phyloP scores from a whole-genome alignment of 2,113 vertebrate species.

The Silurus meridionalis region DNA sequence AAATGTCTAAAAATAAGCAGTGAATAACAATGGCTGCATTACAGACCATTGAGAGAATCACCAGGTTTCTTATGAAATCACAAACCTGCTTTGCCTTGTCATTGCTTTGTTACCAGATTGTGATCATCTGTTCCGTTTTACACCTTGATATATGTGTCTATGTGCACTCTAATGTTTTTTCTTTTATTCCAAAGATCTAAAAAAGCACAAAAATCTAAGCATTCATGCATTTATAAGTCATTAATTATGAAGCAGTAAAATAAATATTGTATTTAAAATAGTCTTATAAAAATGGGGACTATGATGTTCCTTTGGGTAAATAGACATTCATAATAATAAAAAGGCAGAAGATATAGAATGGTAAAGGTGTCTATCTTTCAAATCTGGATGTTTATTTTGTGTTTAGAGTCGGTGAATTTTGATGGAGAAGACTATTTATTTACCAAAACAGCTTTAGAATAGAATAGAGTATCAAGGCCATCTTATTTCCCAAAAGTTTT shows the following conservation, averaged over 20 bases:
- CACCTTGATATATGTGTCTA: not conserved
- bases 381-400: not conserved
- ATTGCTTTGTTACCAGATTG: not conserved
- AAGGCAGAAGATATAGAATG: not conserved
- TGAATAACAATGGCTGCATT: not conserved
- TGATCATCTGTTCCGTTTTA: not conserved
- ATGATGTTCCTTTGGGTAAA: not conserved
- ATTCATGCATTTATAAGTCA: not conserved
- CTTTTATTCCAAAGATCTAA: not conserved
- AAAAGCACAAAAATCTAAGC: no score
- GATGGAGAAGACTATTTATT: conserved; percentile 27
- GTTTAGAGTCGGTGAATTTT: conserved; percentile 23
- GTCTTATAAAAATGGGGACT: not conserved
- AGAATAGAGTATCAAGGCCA: not conserved
- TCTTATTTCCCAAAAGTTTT: conserved; percentile 33
- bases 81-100: not conserved
- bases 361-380: not conserved
- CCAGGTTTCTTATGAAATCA: not conserved
- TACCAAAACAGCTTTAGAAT: conserved; percentile 16
- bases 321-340: not conserved
- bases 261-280: not conserved
- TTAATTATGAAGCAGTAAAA: not conserved
- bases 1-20: not conserved
- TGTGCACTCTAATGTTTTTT: not conserved
- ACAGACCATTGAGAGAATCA: not conserved